A percentile compares a stretch with the other conserved stretches of the same genome.
Conservation (phyloP, 92 coral and sea anemone species). For the Parazoanthus atlanticus region DNA sequence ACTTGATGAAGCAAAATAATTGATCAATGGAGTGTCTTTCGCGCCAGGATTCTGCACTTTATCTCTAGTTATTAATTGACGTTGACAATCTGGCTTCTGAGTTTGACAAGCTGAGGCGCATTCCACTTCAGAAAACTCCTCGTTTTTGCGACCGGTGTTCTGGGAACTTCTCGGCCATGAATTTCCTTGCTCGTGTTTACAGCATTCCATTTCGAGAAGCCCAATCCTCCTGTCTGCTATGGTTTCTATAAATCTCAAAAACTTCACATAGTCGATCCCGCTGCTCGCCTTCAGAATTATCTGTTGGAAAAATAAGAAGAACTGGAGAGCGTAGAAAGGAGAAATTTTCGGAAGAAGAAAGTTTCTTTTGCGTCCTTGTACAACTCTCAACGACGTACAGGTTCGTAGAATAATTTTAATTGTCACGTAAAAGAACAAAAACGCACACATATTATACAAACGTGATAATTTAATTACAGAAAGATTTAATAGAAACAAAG, state of each 20-base stretch:
- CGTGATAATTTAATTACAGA: not conserved
- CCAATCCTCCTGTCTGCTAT: constrained; percentile 72
- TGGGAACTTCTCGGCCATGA: not conserved
- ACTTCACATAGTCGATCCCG: constrained; percentile 83
- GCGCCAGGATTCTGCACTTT: not conserved
- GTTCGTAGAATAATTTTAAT: too few relatives aligned
- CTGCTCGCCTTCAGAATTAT: constrained; percentile 83
- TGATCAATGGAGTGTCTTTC: not conserved
- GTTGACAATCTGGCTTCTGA: not conserved
- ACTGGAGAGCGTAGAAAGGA: not conserved
- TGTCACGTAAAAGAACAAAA: too few relatives aligned
- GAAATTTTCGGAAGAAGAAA: not conserved
- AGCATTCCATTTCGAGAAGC: constrained; percentile 24
- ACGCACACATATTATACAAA: too few relatives aligned
- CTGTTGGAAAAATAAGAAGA: constrained; percentile 42
- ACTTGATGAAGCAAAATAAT: not conserved
- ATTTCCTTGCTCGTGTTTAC: not conserved
- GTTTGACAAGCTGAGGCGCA: not conserved
- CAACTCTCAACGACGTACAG: too few relatives aligned
- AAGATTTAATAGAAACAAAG: not conserved
- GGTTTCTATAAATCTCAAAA: constrained; percentile 63
- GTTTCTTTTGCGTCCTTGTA: too few relatives aligned
- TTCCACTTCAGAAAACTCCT: not conserved
- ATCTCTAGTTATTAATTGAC: not conserved
- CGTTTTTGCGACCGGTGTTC: too few relatives aligned